phyloP scores from a whole-genome alignment of 2,888 invertebrate species.

The Cerastis leucographa region DNA sequence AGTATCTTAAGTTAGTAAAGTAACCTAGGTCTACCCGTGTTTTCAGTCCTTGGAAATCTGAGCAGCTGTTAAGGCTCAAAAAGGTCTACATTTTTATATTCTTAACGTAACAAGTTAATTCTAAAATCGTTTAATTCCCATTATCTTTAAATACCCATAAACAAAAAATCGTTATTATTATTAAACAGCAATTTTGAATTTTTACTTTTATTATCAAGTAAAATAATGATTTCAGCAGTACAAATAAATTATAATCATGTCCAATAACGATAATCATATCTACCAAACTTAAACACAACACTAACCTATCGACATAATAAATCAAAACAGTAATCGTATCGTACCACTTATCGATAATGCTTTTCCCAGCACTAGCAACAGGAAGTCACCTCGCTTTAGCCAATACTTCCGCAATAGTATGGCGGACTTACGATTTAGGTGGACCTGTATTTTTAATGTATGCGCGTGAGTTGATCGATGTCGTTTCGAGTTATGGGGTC shows the following conservation, averaged over 20 bases:
- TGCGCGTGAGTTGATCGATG: constrained; percentile 42
- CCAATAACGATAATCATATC: not conserved
- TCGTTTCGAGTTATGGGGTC: constrained; percentile 13
- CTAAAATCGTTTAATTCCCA: not conserved
- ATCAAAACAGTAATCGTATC: constrained; percentile 3
- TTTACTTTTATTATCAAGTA: not conserved
- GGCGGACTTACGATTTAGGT: constrained; percentile 42
- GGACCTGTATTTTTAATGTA: constrained; percentile 44
- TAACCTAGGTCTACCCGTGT: not conserved
- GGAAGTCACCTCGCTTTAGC: constrained; percentile 57
- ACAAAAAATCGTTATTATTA: no score
- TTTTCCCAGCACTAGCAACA: constrained; percentile 46
- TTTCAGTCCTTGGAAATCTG: not conserved
- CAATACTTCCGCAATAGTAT: constrained; percentile 45
- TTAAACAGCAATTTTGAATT: not conserved
- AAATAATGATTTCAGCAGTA: not conserved
- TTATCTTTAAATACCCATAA: not conserved
- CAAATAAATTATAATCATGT: not conserved
- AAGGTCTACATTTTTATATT: not conserved
- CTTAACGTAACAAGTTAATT: not conserved
- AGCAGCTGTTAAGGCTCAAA: not conserved
- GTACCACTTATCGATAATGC: constrained; percentile 45
- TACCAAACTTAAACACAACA: not conserved
- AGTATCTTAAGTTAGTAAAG: not conserved
- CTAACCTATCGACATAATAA: constrained; percentile 13